A percentile compares a stretch with the other conserved stretches of the same genome.
Evolutionary conservation across 2,113 vertebrate genomes (phyloP).

Genomic region (Empidonax alnorum): DNA sequence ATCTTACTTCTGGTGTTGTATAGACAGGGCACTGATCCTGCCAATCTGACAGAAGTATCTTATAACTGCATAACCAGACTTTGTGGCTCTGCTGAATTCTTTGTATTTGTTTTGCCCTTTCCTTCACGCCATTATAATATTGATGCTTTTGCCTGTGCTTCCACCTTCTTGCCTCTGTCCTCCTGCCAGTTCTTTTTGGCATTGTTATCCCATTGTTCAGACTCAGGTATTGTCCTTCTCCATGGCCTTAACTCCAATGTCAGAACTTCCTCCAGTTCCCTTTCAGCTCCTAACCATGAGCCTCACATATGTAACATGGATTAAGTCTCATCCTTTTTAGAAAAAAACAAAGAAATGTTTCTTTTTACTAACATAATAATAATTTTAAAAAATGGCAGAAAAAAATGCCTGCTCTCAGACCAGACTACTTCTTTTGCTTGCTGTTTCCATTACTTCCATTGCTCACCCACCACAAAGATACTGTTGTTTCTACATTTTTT

Average conservation of each 20-base stretch:
- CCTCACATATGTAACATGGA: neutral
- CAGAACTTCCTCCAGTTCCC: neutral
- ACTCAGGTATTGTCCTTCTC: neutral
- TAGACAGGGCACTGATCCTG: neutral
- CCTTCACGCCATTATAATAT: neutral
- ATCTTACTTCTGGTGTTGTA: neutral
- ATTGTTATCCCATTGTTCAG: neutral
- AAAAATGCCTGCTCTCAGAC: neutral
- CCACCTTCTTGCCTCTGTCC: neutral
- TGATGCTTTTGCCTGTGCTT: neutral
- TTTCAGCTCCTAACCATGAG: neutral
- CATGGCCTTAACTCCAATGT: rapidly evolving
- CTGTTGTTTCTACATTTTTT: neutral
- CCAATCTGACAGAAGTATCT: neutral
- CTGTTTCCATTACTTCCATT: neutral
- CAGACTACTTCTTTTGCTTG: neutral
- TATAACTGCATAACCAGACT: neutral
- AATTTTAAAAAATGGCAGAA: neutral
- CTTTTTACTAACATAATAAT: neutral
- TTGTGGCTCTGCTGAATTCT: neutral
- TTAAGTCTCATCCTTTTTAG: neutral
- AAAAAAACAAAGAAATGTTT: neutral
- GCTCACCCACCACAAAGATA: neutral
- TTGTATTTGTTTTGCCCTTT: neutral
- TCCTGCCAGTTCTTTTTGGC: neutral